Evolutionary conservation across 2,113 vertebrate genomes (phyloP), one percentile per base, ranked within the genome.

Genomic region (Stomatorhinus ivindoensis): DNA sequence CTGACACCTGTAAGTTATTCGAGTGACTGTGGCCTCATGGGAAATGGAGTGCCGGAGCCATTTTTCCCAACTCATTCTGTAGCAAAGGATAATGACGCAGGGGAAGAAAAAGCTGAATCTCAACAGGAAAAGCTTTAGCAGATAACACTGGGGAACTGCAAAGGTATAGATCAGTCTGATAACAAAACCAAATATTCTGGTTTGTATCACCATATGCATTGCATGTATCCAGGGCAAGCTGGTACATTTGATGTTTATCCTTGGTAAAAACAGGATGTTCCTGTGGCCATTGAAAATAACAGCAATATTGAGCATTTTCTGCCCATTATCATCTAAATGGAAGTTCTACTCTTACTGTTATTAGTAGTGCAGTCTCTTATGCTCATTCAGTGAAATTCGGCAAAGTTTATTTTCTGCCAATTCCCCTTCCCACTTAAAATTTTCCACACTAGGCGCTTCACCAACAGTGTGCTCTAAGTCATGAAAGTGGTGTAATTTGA

Each of bases 341-440:
- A 46, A 7, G 39, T 47, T 84, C 47, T 46, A 83, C 80, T 46
- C 31, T 21, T 44, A 84, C 42, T n/a, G 82, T 47, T 46, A 47
- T 46, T 46, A 84, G 24, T 46, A 11, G 17, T 5, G 7, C 47
- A 84, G 82, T 84, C 39, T 84, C 44, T 84, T 47, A 80, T 47
- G 21, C 1, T 46, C 39, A 46, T 7, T 47, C 82, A 84, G 42
- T 47, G 82, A 84, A 84, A 84, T 27, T 47, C 47, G 82, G 82
- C 42, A 84, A 84, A 84, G 39, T 44, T 84, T 46, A 84, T 47
- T 84, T 80, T 84, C 82, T 84, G 82, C 82, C 19, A 47, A 47
- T 84, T 80, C 73, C 73, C 73, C 17, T 80, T 80, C 31, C 73
- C 73, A 80, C 73, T 80, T 80, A 80, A 80, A 80, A 80, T 80